Conservation (phyloP, 1,140 invertebrate genomes). For the Stegodyphus dumicola region DNA sequence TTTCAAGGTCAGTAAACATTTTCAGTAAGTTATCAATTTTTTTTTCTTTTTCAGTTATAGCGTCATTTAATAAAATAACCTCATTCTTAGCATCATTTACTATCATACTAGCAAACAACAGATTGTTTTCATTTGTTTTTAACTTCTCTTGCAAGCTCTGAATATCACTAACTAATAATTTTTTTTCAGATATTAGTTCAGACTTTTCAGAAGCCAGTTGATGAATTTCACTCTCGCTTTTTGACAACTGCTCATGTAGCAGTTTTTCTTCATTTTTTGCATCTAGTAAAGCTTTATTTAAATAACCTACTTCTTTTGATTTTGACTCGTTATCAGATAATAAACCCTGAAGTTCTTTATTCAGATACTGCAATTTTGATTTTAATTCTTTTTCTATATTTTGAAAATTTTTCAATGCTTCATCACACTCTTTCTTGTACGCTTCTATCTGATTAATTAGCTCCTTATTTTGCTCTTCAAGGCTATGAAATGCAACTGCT, state of each 20-base stretch:
- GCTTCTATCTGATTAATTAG: no score
- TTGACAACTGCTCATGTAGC: conserved; percentile 45
- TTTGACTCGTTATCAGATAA: background rate
- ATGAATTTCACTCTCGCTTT: conserved; percentile 60
- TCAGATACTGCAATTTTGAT: no score
- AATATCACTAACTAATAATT: background rate
- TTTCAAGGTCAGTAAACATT: conserved; percentile 63
- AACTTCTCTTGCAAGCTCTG: conserved; percentile 45
- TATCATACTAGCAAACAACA: conserved; percentile 6
- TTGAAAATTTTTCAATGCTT: no score
- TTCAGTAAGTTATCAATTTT: background rate
- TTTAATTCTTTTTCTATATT: no score
- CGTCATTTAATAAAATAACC: conserved; percentile 68
- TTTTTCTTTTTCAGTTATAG: conserved; percentile 18
- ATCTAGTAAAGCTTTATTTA: conserved; percentile 51
- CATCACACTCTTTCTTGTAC: no score
- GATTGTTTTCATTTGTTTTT: conserved; percentile 49
- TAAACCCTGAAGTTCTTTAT: no score
- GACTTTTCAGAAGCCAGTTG: conserved; percentile 4
- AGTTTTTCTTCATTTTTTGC: conserved; percentile 62
- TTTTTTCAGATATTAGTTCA: background rate
- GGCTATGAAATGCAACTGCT: no score
- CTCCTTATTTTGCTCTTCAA: no score
- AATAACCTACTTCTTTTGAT: background rate
- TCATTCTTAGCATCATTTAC: conserved; percentile 64